Percentiles rank a stretch among this genome's conserved stretches.
phyloP scores from a whole-genome alignment of 2,113 vertebrate genomes.

The Paradoxurus hermaphroditus region DNA sequence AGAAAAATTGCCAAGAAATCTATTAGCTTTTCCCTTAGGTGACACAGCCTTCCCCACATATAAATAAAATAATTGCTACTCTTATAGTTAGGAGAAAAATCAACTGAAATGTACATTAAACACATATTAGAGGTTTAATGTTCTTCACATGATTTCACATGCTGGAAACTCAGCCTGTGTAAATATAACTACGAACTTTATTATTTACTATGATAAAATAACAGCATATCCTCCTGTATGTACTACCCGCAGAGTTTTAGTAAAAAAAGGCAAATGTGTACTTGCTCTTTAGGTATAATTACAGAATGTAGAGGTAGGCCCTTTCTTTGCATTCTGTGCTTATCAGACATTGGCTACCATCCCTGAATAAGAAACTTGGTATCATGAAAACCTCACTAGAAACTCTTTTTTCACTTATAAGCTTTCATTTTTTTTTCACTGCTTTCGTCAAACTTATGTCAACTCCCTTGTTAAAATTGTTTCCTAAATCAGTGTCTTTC shows the following conservation, averaged over 20 bases:
- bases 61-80: slow-evolving; percentile 57
- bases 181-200: slow-evolving; percentile 53
- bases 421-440: slow-evolving; percentile 28
- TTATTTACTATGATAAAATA: slow-evolving; percentile 52
- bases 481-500: slow-evolving; percentile 14
- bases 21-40: slow-evolving; percentile 35
- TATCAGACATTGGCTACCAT: neutral
- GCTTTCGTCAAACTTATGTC: neutral
- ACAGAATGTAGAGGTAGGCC: neutral
- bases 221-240: neutral
- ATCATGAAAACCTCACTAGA: neutral
- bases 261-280: slow-evolving; percentile 31
- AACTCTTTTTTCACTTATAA: neutral
- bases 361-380: neutral
- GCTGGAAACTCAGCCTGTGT: slow-evolving; percentile 16
- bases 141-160: slow-evolving; percentile 51
- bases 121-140: slow-evolving; percentile 45
- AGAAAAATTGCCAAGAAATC: slow-evolving; percentile 42
- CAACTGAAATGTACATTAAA: slow-evolving; percentile 53
- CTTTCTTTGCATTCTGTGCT: neutral
- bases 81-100: slow-evolving; percentile 40
- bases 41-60: neutral
- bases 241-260: neutral
- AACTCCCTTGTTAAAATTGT: neutral
- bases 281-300: neutral